Evolutionary conservation across 2,888 invertebrate genomes (phyloP).

Genomic region (Atethmia centrago): DNA sequence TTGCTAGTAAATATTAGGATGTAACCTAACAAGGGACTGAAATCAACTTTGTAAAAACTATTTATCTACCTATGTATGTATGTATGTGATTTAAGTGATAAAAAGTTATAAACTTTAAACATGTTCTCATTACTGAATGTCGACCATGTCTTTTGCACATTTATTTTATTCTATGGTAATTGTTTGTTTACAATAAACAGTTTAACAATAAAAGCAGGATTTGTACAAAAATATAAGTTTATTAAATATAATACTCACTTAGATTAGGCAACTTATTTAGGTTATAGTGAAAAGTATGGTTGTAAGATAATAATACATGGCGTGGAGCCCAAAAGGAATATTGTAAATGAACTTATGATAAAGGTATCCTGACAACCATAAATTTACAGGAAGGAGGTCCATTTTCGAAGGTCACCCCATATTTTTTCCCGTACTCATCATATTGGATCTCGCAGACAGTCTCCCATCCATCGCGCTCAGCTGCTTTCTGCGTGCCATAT

Average conservation of each 20-base stretch:
- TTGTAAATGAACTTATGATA: not conserved
- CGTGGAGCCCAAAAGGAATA: not conserved
- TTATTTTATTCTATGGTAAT: not conserved
- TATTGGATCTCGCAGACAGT: slow-evolving; percentile 47
- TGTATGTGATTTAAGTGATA: too few species aligned
- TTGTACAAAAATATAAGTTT: not conserved
- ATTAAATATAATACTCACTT: not conserved
- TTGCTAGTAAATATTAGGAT: too few species aligned
- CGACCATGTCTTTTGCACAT: not conserved
- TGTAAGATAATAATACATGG: not conserved
- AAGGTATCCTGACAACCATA: slow-evolving; percentile 17
- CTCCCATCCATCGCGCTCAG: slow-evolving; percentile 65
- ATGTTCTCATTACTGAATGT: too few species aligned
- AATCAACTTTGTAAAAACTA: too few species aligned
- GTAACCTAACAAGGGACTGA: too few species aligned
- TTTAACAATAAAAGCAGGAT: not conserved
- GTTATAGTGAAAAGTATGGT: not conserved
- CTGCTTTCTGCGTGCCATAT: slow-evolving; percentile 67
- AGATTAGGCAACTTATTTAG: not conserved
- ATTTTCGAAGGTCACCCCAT: slow-evolving; percentile 63
- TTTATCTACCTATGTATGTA: too few species aligned
- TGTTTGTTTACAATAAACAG: not conserved
- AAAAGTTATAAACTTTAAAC: too few species aligned
- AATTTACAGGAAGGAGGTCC: slow-evolving; percentile 66
- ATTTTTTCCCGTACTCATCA: slow-evolving; percentile 63